A percentile compares a stretch with the other conserved stretches of the same genome.
phyloP scores from a whole-genome alignment of 2,113 vertebrate species.

The Addax nasomaculatus region DNA sequence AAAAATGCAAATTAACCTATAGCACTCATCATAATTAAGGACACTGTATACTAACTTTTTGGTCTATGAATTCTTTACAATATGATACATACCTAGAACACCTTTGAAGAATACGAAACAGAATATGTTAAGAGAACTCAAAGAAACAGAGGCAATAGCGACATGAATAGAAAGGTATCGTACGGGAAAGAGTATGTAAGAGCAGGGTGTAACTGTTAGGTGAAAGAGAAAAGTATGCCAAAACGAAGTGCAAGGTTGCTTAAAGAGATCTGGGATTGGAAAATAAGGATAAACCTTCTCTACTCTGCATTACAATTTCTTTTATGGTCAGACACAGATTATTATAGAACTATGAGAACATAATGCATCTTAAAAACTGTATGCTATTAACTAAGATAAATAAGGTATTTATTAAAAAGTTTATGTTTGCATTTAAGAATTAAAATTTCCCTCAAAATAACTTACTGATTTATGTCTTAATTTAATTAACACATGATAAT shows the following conservation, averaged over 20 bases:
- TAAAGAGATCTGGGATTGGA: neutral
- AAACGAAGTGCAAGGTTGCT: neutral
- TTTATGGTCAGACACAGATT: neutral
- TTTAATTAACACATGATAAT: neutral
- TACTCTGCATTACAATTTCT: neutral
- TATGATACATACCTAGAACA: neutral
- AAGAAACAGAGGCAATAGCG: neutral
- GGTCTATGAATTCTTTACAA: conserved; percentile 16
- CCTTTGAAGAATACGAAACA: neutral
- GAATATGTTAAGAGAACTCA: neutral
- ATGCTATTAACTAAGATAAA: neutral
- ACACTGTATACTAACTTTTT: neutral
- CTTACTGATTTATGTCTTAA: neutral
- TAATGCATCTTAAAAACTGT: neutral
- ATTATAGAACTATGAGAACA: neutral
- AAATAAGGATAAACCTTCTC: neutral
- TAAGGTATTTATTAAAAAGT: neutral
- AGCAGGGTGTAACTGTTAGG: neutral
- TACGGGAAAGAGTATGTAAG: neutral
- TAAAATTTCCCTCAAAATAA: neutral
- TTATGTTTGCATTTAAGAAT: neutral
- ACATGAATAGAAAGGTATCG: neutral
- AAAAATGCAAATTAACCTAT: conserved; percentile 37
- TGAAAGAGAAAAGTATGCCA: neutral
- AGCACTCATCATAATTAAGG: neutral